Percentiles rank a stretch among this genome's conserved stretches.
Evolutionary conservation across 1,140 invertebrate genomes (phyloP).

Genomic region (Lordiphosa clarofinis): DNA sequence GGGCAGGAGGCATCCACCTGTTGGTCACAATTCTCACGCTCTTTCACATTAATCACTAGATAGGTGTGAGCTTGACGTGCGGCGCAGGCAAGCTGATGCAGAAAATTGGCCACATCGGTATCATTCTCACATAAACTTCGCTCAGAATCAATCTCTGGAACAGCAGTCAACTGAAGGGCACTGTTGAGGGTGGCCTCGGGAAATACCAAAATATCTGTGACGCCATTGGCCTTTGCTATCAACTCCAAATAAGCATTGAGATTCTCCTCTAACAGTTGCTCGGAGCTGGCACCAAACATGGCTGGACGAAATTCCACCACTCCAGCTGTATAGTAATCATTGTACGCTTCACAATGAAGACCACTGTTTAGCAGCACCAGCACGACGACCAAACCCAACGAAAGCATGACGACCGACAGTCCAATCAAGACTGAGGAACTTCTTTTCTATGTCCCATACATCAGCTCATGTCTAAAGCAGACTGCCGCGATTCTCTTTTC

Average conservation of each 20-base stretch:
- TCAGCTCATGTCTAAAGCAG: too few species aligned
- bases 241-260: conserved; percentile 54
- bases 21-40: conserved; percentile 81
- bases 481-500: too few species aligned
- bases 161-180: conserved; percentile 46
- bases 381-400: too few species aligned
- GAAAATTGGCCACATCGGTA: conserved; percentile 28
- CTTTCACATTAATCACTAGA: conserved; percentile 88
- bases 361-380: too few species aligned
- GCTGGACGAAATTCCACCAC: conserved; percentile 80
- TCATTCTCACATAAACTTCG: conserved; percentile 26
- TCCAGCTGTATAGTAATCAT: conserved; percentile 80
- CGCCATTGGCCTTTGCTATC: conserved; percentile 59
- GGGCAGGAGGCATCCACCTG: conserved; percentile 22
- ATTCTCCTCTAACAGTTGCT: conserved; percentile 51
- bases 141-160: conserved; percentile 31
- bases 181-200: conserved; percentile 84
- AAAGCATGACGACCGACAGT: too few species aligned
- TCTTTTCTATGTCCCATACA: too few species aligned
- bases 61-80: conserved; percentile 71
- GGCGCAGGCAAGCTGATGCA: conserved; percentile 54
- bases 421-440: too few species aligned
- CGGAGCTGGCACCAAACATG: conserved; percentile 27
- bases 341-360: too few species aligned
- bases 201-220: conserved; percentile 90